A percentile compares a stretch with the other conserved stretches of the same genome.
These are phyloP conservation scores for Leptoteleia sp. DNA, from an alignment of 1,140 invertebrate species.

Conservation along the genomic window DNA sequence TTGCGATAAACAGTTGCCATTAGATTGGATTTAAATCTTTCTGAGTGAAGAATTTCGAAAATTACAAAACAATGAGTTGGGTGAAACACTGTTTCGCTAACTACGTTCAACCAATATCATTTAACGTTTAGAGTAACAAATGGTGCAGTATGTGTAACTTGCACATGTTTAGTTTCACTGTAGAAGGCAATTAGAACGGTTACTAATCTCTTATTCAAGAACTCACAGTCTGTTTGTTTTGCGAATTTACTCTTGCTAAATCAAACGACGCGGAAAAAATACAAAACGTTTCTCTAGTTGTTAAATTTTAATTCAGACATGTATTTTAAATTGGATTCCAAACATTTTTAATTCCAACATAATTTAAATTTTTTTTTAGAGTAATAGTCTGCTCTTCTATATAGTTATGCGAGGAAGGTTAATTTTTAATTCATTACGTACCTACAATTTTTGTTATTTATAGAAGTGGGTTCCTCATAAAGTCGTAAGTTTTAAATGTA, in stretches of 20 bases:
- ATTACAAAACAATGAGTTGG: constrained; percentile 33
- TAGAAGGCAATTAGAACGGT: constrained; percentile 53
- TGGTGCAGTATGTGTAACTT: constrained; percentile 39
- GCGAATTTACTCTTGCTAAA: constrained; percentile 34
- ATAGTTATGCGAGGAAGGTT: too few relatives aligned
- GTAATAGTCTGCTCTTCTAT: too few relatives aligned
- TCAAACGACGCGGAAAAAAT: constrained; percentile 36
- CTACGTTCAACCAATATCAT: constrained; percentile 39
- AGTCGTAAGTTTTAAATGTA: too few relatives aligned
- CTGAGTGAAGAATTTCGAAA: constrained; percentile 4
- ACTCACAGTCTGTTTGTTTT: constrained; percentile 52
- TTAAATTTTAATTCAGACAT: too few relatives aligned
- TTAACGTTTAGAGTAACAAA: constrained; percentile 56
- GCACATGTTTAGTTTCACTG: constrained; percentile 41
- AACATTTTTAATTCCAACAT: too few relatives aligned
- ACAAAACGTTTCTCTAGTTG: too few relatives aligned
- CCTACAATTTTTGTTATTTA: too few relatives aligned
- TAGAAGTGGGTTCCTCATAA: too few relatives aligned
- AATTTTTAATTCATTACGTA: too few relatives aligned
- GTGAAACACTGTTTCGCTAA: constrained; percentile 32
- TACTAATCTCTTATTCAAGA: constrained; percentile 57
- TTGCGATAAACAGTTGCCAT: not conserved
- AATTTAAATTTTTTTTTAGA: too few relatives aligned
- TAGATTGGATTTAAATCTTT: constrained; percentile 8
- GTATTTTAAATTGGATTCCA: too few relatives aligned